phyloP scores from a whole-genome alignment of 2,797 vertebrate species.

The Lycodopsis pacificus region DNA sequence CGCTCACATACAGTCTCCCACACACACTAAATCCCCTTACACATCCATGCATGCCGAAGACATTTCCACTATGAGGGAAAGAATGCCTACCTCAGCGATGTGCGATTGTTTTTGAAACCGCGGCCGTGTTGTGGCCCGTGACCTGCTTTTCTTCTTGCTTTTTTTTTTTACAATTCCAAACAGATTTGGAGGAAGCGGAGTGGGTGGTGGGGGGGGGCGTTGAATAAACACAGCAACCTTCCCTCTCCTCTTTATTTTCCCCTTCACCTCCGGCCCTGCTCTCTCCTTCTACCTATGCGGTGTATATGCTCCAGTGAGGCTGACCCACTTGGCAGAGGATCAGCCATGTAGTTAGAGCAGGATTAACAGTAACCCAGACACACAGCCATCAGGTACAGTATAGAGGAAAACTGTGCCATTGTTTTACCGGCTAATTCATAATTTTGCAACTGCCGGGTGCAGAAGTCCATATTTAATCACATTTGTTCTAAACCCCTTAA shows the following conservation, averaged over 20 bases:
- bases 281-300: slow-evolving; percentile 38
- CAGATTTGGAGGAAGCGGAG: slow-evolving; percentile 55
- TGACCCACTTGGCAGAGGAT: slow-evolving; percentile 54
- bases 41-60: slow-evolving; percentile 70
- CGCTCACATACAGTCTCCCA: slow-evolving; percentile 13
- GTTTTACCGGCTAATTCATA: slow-evolving; percentile 10
- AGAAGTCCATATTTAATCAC: slow-evolving; percentile 13
- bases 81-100: slow-evolving; percentile 71
- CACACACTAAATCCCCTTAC: slow-evolving; percentile 67
- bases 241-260: slow-evolving; percentile 26
- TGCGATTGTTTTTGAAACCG: slow-evolving; percentile 65
- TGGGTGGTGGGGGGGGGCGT: slow-evolving; percentile 1
- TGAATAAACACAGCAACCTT: slow-evolving; percentile 61
- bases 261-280: slow-evolving; percentile 24
- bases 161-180: slow-evolving; percentile 41
- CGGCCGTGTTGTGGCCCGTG: slow-evolving; percentile 64
- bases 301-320: slow-evolving; percentile 45
- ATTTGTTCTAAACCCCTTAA: background rate
- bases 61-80: slow-evolving; percentile 68
- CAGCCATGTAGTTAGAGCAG: slow-evolving; percentile 61
- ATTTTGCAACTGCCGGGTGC: background rate
- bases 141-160: slow-evolving; percentile 54
- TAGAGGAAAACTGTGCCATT: slow-evolving; percentile 38
- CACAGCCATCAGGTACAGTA: slow-evolving; percentile 27
- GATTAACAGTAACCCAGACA: slow-evolving; percentile 63